Evolutionary conservation across 2,113 vertebrate genomes (phyloP).

Genomic region (Oryzias javanicus): DNA sequence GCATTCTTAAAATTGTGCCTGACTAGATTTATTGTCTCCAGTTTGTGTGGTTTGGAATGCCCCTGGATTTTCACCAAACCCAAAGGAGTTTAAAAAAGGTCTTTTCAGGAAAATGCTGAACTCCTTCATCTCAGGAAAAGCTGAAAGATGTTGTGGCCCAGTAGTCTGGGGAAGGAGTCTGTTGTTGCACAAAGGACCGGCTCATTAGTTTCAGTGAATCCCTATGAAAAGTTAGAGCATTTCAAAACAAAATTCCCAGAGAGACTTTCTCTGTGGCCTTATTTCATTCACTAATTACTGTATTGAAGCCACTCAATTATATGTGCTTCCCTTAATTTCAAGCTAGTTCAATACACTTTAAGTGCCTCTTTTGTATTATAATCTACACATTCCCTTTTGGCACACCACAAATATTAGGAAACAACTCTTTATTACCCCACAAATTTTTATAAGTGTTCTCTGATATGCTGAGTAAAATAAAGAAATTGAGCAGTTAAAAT

Average conservation of each 20-base stretch:
- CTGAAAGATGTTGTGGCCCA: slow-evolving; percentile 25
- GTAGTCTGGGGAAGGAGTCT: slow-evolving; percentile 19
- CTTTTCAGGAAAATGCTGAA: slow-evolving; percentile 67
- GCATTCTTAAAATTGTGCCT: slow-evolving; percentile 26
- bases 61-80: slow-evolving; percentile 55
- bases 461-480: too few relatives aligned
- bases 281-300: background rate
- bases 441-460: too few relatives aligned
- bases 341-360: slow-evolving; percentile 28
- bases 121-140: slow-evolving; percentile 56
- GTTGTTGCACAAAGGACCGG: slow-evolving; percentile 35
- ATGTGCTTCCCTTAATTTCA: background rate
- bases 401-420: too few relatives aligned
- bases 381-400: too few relatives aligned
- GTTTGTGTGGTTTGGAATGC: slow-evolving; percentile 67
- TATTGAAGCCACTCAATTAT: background rate
- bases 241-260: background rate
- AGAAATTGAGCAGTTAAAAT: too few relatives aligned
- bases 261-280: slow-evolving; percentile 4
- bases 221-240: slow-evolving; percentile 2
- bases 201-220: slow-evolving; percentile 11
- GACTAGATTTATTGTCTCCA: slow-evolving; percentile 48
- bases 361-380: slow-evolving; percentile 24
- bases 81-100: slow-evolving; percentile 37
- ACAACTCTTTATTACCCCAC: too few relatives aligned